Base-by-base conservation (phyloP, 1,140 invertebrate genomes). In the Aradophagus sp. region DNA sequence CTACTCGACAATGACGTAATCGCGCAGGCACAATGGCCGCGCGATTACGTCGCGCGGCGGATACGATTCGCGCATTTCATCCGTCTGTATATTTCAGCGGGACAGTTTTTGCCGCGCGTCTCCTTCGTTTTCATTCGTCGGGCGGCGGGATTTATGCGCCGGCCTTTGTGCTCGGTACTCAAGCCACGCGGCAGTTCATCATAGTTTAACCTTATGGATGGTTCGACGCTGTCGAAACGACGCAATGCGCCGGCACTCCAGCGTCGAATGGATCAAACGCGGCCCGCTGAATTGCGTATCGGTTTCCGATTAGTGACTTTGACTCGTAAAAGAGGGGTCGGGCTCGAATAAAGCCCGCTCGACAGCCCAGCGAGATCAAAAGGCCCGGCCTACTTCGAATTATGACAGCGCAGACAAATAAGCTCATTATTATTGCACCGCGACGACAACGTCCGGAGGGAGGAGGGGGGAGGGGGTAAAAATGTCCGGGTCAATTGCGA, bases 251-350 rank as follows among this genome's bases (percentile, higher is more conserved):
- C 62, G 44, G 36, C 62, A 36, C 68, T 65, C 36, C 45, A 42
- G 45, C 61, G 29, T 38, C 53, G 48, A 72, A 65, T 61, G 61
- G 53, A 65, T 71, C 67, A 52, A 29, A 58, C 67, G 58, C 61
- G 17, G 59, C 55, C 62, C 69, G 45, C 50, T 67, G 70, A 67
- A 73, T 67, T 73, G 62, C 70, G 47, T 73, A 73, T 73, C 70
- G 70, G 70, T 67, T 67, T 73, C 70, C 62, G 70, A 67, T 73
- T 73, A 67, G 70, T 53, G 70, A 67, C 70, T 73, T 63, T 62
- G 69, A 50, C n/a, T n/a, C n/a, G n/a, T n/a, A n/a, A 66, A 59
- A 62, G 58, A 42, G 62, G 52, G 63, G 55, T 72, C 62, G 67
- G 69, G 55, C 50, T 59, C 69, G 58, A 50, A 62, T 62, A 55